Conservation (phyloP, 2,797 vertebrate genomes). For the Pampus argenteus region DNA sequence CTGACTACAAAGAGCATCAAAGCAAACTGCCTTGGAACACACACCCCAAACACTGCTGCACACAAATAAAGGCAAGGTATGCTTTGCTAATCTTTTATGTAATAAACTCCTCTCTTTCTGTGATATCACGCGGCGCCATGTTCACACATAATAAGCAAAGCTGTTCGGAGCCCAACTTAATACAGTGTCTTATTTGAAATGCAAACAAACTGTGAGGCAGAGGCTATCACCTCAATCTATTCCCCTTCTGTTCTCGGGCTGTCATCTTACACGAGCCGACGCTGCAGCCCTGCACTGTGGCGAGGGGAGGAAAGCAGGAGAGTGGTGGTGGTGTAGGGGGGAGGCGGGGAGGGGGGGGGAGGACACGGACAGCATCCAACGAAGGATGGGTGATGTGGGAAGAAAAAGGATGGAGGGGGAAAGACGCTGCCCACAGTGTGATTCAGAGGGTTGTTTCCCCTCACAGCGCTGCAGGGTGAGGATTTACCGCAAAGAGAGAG, state of each 20-base stretch:
- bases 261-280: slow-evolving; percentile 65
- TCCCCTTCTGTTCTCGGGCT: slow-evolving; percentile 70
- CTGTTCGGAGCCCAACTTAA: slow-evolving; percentile 68
- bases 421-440: slow-evolving; percentile 49
- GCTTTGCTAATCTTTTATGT: slow-evolving; percentile 77
- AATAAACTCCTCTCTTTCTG: slow-evolving; percentile 74
- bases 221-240: slow-evolving; percentile 78
- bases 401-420: slow-evolving; percentile 6
- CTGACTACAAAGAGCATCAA: slow-evolving; percentile 76
- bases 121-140: slow-evolving; percentile 68
- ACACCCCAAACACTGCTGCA: slow-evolving; percentile 66
- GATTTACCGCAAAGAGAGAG: slow-evolving; percentile 66
- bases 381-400: slow-evolving; percentile 56
- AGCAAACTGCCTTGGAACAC: slow-evolving; percentile 64
- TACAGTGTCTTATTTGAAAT: slow-evolving; percentile 76
- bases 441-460: slow-evolving; percentile 71
- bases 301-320: slow-evolving; percentile 15
- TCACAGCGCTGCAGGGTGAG: slow-evolving; percentile 61
- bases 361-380: slow-evolving; percentile 39
- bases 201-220: slow-evolving; percentile 76
- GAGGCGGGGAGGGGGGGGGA: neutral
- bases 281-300: slow-evolving; percentile 63
- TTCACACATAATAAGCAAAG: slow-evolving; percentile 73
- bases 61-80: slow-evolving; percentile 68
- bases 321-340: neutral